These are phyloP conservation scores for Rhyzopertha dominica DNA, from an alignment of 1,140 invertebrate genomes.

Conservation along the genomic window DNA sequence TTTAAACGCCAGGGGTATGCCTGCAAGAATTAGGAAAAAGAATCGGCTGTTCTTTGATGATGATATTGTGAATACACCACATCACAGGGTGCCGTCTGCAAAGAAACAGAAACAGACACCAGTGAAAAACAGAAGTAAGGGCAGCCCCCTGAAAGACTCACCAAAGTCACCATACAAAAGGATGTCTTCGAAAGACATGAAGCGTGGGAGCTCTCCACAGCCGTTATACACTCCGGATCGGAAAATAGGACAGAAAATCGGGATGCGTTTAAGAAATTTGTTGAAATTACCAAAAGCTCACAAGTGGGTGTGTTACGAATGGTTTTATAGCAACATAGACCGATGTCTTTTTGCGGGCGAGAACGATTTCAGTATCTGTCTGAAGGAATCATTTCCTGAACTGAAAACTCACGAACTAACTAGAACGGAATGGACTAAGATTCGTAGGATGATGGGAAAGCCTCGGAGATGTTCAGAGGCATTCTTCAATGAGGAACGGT, in stretches of 20 bases:
- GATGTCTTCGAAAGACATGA: conserved; percentile 4
- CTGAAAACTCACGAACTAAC: conserved; percentile 81
- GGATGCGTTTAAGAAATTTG: conserved; percentile 87
- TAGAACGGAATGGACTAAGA: conserved; percentile 92
- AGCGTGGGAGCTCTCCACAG: conserved; percentile 26
- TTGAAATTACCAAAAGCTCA: conserved; percentile 97
- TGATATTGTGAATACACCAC: conserved; percentile 78
- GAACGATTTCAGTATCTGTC: conserved; percentile 94
- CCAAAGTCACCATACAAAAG: conserved; percentile 45
- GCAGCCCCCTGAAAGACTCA: conserved; percentile 26
- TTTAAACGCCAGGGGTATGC: conserved; percentile 80
- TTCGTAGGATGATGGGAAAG: conserved; percentile 94
- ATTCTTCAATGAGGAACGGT: conserved; percentile 93
- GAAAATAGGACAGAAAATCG: conserved; percentile 82
- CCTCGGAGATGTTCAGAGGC: conserved; percentile 88
- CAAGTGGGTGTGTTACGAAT: conserved; percentile 98
- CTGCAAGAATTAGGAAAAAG: conserved; percentile 82
- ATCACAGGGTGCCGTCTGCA: conserved; percentile 60
- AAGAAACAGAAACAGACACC: conserved; percentile 54
- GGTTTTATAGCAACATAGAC: conserved; percentile 98
- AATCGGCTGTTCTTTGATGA: conserved; percentile 89
- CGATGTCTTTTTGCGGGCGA: conserved; percentile 91
- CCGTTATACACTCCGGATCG: conserved; percentile 59
- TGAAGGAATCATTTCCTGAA: conserved; percentile 92
- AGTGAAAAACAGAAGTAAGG: conserved; percentile 41